phyloP scores from a whole-genome alignment of 30 jellyfish, hydroid and myxozoan genomes.

The Pelagia noctiluca region DNA sequence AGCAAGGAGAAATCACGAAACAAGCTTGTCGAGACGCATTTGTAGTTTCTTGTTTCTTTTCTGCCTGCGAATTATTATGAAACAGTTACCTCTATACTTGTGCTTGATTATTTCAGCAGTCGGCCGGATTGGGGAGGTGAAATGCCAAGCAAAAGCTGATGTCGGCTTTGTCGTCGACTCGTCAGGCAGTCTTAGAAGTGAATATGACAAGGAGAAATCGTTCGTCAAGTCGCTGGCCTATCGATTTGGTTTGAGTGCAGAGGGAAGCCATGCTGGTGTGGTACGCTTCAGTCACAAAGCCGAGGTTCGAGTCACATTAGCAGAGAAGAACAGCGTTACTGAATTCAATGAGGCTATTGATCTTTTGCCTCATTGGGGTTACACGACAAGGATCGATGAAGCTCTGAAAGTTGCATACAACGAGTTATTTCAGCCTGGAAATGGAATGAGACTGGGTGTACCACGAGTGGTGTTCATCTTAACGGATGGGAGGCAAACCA shows the following conservation, averaged over 20 bases:
- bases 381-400: too few relatives aligned
- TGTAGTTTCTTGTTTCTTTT: too few relatives aligned
- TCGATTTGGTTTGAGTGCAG: too few relatives aligned
- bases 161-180: conserved; percentile 60
- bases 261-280: too few relatives aligned
- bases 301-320: conserved; percentile 32
- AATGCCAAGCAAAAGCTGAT: conserved; percentile 49
- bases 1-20: too few relatives aligned
- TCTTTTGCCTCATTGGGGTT: conserved; percentile 43
- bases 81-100: not conserved
- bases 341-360: conserved; percentile 52
- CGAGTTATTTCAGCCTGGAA: conserved; percentile 36
- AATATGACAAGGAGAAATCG: conserved; percentile 33
- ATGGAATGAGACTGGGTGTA: conserved; percentile 57
- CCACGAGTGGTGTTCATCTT: conserved; percentile 53
- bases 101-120: not conserved
- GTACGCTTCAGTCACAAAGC: conserved; percentile 44
- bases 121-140: not conserved
- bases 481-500: conserved; percentile 60
- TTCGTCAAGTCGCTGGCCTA: too few relatives aligned
- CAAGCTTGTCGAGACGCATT: too few relatives aligned
- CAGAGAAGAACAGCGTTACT: too few relatives aligned
- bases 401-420: too few relatives aligned
- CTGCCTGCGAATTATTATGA: too few relatives aligned
- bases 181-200: conserved; percentile 43